Base-by-base conservation (phyloP, 2,113 vertebrate species). In the Perccottus glenii region DNA sequence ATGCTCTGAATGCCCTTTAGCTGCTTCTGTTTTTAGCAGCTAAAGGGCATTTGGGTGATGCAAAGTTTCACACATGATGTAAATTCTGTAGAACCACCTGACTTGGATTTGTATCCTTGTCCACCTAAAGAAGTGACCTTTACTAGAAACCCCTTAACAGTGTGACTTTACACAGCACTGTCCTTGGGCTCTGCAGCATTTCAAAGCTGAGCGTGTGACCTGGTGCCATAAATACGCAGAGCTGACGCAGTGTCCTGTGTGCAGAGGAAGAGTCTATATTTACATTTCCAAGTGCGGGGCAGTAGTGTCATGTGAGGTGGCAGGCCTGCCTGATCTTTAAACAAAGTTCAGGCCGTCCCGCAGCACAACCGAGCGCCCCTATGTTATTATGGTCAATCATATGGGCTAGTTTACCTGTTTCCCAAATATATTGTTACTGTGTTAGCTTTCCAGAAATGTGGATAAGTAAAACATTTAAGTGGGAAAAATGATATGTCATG, bases 221-320 rank as follows among this genome's bases (percentile, higher is more conserved):
- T 8, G 15, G 19, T 65, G 55, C 77, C 85, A 85, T 87, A 89
- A 93, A 93, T 93, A 91, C 79, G 79, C 82, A 69, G 45, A 66
- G 81, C 80, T 90, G 83, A 89, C 78, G 77, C 78, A 80, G 44
- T 55, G 73, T 52, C 68, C 68, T 71, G 64, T 60, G 51, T 60
- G 62, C 64, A 72, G 56, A 55, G 57, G 64, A 73, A 72, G 75
- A 82, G 67, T 85, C 88, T 90, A 93, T 91, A 92, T 91, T 91
- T 90, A 78, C 73, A n/a, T 60, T 49, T 45, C 47, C 10, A 32
- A 75, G 77, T 64, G 67, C 68, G 64, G 64, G 73, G 69, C 77
- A 82, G 78, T 60, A 53, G 69, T 78, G 51, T 80, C 62, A 67
- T 75, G 69, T 64, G 47, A 73, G 61, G 68, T 81, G 73, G 80